Conservation (phyloP, 2,888 invertebrate species). For the Acrobasis suavella region DNA sequence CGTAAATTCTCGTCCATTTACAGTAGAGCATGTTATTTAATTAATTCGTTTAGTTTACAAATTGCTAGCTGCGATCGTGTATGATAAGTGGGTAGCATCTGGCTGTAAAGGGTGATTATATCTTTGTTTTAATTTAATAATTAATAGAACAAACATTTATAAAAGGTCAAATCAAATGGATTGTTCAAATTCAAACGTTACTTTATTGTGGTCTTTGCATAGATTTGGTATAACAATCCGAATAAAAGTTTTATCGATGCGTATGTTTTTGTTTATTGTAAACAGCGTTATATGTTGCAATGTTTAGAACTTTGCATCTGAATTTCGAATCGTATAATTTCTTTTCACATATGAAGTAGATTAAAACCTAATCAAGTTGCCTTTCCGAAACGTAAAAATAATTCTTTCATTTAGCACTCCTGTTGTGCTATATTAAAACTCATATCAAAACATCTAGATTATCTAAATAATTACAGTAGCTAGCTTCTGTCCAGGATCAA, state of each 20-base stretch:
- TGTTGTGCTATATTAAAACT: too few relatives aligned
- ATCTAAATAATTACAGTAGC: not conserved
- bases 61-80: conserved; percentile 14
- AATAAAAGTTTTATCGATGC: too few relatives aligned
- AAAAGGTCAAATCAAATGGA: not conserved
- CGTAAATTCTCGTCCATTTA: conserved; percentile 43
- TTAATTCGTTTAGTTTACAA: conserved; percentile 36
- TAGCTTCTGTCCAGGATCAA: conserved; percentile 1
- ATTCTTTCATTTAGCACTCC: too few relatives aligned
- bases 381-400: too few relatives aligned
- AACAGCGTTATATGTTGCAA: too few relatives aligned
- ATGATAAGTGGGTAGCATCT: conserved; percentile 9
- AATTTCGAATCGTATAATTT: too few relatives aligned
- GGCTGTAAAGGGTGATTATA: conserved; percentile 8
- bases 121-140: not conserved
- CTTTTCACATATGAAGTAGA: too few relatives aligned
- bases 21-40: conserved; percentile 42
- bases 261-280: too few relatives aligned
- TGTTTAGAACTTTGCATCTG: too few relatives aligned
- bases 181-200: not conserved
- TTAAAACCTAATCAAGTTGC: too few relatives aligned
- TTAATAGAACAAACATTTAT: not conserved
- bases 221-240: too few relatives aligned
- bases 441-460: not conserved
- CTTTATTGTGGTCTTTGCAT: too few relatives aligned